Evolutionary conservation across 2,113 vertebrate genomes (phyloP), one percentile per base, ranked within the genome.

Genomic region (Hucho hucho): DNA sequence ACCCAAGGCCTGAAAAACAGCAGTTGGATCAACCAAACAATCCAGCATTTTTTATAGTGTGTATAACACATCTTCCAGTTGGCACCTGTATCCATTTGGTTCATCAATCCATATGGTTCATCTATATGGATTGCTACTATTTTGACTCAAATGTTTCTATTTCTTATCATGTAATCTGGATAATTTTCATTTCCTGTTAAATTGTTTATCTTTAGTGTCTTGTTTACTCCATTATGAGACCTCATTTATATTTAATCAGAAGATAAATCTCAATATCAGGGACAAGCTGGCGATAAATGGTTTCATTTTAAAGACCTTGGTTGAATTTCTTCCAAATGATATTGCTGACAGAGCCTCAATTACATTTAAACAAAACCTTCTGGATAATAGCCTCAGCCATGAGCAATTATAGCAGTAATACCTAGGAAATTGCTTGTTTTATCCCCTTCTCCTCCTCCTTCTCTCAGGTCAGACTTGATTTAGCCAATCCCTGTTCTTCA

Each of bases 381-480:
- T 14, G 49, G 16, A 49, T 67, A 58, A 81, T 63, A 71, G 75
- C 47, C 18, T 77, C 63, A 29, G 63, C 61, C 72, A 68, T 77
- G 75, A 75, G 29, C 72, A 75, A 81, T 75, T 77, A 74, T 29
- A 47, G 9, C n/a, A 25, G 66, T 81, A 75, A 81, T 77, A 68
- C 72, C 67, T 46, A 63, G 72, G 74, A 77, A 72, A 81, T 77
- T 43, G 25, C 61, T 59, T 72, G 56, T 77, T 72, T 22, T 37
- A 16, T 53, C 16, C 13, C 76, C 66, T 56, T 56, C 63, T 26
- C 29, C 59, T 43, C 72, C 28, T 71, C 12, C 3, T 18, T 77
- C 53, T 20, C 67, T 37, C 72, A 71, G 72, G 71, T 74, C 72
- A 77, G 67, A 77, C 66, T 74, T 46, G 65, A 64, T 66, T 74